These are phyloP conservation scores for Hypocryptadius cinnamomeus DNA, from an alignment of 2,113 vertebrate genomes.

Conservation along the genomic window DNA sequence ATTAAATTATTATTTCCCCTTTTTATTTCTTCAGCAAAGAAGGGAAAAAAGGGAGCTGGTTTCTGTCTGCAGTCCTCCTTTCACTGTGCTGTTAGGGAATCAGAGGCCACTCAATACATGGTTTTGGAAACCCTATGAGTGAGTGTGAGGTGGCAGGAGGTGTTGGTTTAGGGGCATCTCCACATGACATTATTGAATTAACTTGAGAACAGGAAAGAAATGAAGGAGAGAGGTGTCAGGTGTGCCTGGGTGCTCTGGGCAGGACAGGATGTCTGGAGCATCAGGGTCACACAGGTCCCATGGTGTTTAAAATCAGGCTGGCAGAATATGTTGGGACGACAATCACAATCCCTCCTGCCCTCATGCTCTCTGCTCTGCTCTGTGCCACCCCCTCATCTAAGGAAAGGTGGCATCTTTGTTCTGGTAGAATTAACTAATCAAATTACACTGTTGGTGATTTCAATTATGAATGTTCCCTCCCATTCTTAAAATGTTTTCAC, in stretches of 20 bases:
- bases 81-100: background rate
- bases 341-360: background rate
- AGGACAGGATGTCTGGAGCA: background rate
- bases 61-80: background rate
- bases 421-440: constrained; percentile 38
- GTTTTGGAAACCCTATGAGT: background rate
- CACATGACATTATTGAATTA: background rate
- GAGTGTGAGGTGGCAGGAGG: background rate
- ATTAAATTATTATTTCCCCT: background rate
- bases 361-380: background rate
- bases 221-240: background rate
- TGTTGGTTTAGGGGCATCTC: background rate
- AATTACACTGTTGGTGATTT: background rate
- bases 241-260: background rate
- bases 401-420: constrained; percentile 2
- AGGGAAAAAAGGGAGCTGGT: background rate
- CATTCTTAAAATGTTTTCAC: constrained; percentile 34
- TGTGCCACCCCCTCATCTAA: background rate
- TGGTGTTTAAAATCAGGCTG: background rate
- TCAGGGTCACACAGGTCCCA: background rate
- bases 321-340: background rate
- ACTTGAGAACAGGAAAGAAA: background rate
- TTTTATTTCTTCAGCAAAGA: background rate
- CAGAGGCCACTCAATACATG: background rate
- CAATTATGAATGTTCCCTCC: constrained; percentile 38